These are phyloP conservation scores for Cheumatopsyche charites DNA, from an alignment of 1,140 invertebrate species.

Conservation along the genomic window DNA sequence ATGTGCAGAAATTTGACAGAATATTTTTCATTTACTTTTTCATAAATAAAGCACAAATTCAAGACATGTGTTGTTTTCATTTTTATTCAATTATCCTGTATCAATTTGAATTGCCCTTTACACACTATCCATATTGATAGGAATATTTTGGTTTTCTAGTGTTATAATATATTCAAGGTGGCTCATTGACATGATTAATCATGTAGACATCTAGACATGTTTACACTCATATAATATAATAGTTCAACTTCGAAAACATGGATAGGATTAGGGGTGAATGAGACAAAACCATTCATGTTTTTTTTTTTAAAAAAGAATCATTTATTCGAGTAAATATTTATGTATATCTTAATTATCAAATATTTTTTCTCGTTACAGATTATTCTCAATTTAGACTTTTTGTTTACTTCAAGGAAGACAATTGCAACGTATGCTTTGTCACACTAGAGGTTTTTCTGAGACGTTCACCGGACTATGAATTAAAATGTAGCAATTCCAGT, in stretches of 20 bases:
- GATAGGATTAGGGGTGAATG: too few relatives aligned
- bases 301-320: constrained; percentile 61
- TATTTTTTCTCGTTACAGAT: constrained; percentile 47
- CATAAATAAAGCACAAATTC: constrained; percentile 66
- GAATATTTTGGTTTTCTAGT: too few relatives aligned
- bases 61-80: constrained; percentile 50
- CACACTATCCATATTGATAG: too few relatives aligned
- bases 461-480: constrained; percentile 17
- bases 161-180: too few relatives aligned
- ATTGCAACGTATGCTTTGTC: constrained; percentile 49
- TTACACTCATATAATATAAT: too few relatives aligned
- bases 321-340: constrained; percentile 64
- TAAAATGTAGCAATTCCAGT: constrained; percentile 41
- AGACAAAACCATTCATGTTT: too few relatives aligned
- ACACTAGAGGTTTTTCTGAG: constrained; percentile 16
- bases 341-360: constrained; percentile 58
- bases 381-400: constrained; percentile 30
- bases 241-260: too few relatives aligned
- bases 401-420: constrained; percentile 51
- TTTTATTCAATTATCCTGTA: too few relatives aligned
- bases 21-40: constrained; percentile 64
- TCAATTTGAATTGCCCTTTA: too few relatives aligned
- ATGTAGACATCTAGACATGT: too few relatives aligned
- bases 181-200: too few relatives aligned
- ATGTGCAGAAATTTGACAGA: constrained; percentile 63